Evolutionary conservation across 2,888 invertebrate species (phyloP).

Genomic region (Chrysolina americana): DNA sequence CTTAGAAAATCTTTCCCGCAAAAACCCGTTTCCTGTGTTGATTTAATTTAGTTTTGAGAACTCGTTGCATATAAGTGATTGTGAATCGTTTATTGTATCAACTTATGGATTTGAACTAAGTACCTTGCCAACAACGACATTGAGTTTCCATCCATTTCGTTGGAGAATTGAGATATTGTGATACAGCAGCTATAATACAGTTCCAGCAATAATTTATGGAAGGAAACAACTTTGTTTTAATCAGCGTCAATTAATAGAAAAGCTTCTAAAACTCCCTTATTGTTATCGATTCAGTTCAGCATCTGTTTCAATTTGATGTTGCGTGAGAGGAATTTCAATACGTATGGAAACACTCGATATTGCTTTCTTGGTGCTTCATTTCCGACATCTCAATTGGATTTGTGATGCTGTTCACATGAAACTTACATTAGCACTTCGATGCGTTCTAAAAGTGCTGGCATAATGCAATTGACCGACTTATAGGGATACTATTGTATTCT

Average conservation of each 20-base stretch:
- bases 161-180: neutral
- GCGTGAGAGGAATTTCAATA: conserved; percentile 47
- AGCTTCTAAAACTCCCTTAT: conserved; percentile 47
- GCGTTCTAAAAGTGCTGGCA: neutral
- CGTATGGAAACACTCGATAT: conserved; percentile 8
- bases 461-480: neutral
- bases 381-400: conserved; percentile 14
- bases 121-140: too few species aligned
- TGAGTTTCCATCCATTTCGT: too few species aligned
- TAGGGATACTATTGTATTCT: neutral
- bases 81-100: too few species aligned
- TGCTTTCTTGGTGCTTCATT: conserved; percentile 9
- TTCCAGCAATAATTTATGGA: conserved; percentile 19
- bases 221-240: conserved; percentile 44
- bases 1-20: too few species aligned
- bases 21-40: too few species aligned
- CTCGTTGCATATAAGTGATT: too few species aligned
- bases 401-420: conserved; percentile 15
- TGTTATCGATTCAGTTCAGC: conserved; percentile 50
- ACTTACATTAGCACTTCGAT: conserved; percentile 5
- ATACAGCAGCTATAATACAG: conserved; percentile 1
- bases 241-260: conserved; percentile 50
- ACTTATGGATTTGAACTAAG: too few species aligned
- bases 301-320: conserved; percentile 49
- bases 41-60: too few species aligned